A percentile compares a stretch with the other conserved stretches of the same genome.
These are phyloP conservation scores for Poecilia picta DNA, from an alignment of 2,797 vertebrate genomes.

Conservation along the genomic window DNA sequence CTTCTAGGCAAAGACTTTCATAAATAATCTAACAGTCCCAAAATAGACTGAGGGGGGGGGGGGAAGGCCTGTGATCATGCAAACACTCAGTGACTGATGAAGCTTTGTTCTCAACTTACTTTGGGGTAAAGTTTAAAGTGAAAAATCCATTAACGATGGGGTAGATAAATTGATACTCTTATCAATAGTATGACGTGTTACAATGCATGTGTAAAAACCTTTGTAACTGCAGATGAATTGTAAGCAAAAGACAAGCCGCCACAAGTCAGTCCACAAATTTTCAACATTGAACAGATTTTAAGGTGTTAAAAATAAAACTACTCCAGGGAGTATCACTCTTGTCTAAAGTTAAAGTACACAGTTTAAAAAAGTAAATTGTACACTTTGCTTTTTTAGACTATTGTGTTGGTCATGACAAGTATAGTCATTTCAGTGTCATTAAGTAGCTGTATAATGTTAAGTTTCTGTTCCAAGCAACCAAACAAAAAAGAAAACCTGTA, in stretches of 20 bases:
- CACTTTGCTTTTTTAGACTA: background rate
- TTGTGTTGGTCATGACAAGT: background rate
- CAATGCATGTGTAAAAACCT: conserved; percentile 16
- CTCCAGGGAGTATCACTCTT: background rate
- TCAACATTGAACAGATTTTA: background rate
- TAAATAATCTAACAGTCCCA: conserved; percentile 66
- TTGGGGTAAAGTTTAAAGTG: conserved; percentile 9
- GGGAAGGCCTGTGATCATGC: conserved; percentile 45
- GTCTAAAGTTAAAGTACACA: background rate
- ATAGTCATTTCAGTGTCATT: background rate
- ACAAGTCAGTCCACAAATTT: conserved; percentile 7
- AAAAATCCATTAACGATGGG: conserved; percentile 5
- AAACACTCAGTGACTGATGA: conserved; percentile 37
- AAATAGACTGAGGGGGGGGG: conserved; percentile 47
- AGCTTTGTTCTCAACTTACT: conserved; percentile 11
- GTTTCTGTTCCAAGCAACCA: background rate
- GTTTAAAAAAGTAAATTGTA: background rate
- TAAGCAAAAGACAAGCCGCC: conserved; percentile 11
- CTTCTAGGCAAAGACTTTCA: conserved; percentile 56
- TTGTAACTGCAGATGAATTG: conserved; percentile 1
- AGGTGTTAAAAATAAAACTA: background rate
- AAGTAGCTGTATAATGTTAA: background rate
- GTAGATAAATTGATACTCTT: background rate
- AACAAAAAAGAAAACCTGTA: background rate
- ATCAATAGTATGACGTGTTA: background rate